Conservation (phyloP, 2,113 vertebrate species). For the Mobula birostris region DNA sequence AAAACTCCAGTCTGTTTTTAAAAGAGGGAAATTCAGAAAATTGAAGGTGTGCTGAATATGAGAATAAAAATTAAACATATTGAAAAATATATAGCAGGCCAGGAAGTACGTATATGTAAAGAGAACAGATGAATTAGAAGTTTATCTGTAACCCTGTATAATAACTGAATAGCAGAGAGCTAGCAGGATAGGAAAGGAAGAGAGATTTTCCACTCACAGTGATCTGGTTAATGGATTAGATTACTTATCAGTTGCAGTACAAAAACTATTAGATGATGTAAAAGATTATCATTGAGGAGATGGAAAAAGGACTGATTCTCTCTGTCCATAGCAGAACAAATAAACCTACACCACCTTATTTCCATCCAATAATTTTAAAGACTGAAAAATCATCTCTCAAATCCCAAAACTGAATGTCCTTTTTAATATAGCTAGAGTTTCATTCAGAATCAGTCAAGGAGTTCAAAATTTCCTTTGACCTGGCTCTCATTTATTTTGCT, state of each 20-base stretch:
- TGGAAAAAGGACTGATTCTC: not conserved
- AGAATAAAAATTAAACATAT: not conserved
- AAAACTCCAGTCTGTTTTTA: not conserved
- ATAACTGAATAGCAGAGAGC: not conserved
- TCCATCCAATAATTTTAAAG: not conserved
- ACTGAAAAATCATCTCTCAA: not conserved
- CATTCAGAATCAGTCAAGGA: not conserved
- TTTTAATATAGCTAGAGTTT: not conserved
- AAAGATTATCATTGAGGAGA: not conserved
- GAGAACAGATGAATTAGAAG: not conserved
- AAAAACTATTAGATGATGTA: not conserved
- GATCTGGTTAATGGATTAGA: not conserved
- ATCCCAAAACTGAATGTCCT: not conserved
- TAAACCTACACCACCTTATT: not conserved
- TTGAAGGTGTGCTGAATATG: not conserved
- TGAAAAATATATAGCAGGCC: not conserved
- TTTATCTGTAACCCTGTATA: not conserved
- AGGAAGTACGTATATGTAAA: not conserved
- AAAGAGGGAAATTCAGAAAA: not conserved
- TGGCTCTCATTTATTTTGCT: not conserved
- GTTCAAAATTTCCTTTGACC: not conserved
- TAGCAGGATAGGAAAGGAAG: not conserved
- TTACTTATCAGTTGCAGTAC: not conserved
- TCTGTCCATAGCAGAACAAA: not conserved
- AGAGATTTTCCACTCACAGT: not conserved